These are phyloP conservation scores for Cromileptes altivelis DNA, from an alignment of 2,113 vertebrate genomes.

Conservation along the genomic window DNA sequence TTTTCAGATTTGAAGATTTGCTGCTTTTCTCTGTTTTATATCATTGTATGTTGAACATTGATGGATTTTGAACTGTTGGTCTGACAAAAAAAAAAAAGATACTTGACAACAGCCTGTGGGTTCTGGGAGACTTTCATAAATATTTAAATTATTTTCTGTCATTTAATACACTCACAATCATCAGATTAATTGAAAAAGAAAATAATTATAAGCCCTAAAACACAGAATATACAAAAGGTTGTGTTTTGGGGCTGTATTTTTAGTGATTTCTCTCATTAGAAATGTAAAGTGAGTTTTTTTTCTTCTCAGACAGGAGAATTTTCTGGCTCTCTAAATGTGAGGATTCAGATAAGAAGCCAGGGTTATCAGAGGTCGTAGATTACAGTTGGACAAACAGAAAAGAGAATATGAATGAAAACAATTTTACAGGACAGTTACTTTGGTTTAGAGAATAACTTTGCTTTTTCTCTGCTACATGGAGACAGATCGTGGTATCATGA, in stretches of 20 bases:
- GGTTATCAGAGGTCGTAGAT: slow-evolving; percentile 14
- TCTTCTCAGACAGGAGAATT: background rate
- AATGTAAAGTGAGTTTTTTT: background rate
- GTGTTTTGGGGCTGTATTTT: background rate
- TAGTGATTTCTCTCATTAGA: background rate
- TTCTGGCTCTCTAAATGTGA: background rate
- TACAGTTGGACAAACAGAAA: slow-evolving; percentile 30
- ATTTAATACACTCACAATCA: background rate
- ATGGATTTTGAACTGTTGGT: background rate
- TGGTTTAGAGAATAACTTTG: slow-evolving; percentile 31
- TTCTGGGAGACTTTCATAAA: background rate
- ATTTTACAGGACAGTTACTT: slow-evolving; percentile 42
- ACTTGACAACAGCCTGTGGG: background rate
- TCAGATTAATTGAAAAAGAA: background rate
- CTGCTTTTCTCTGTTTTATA: background rate
- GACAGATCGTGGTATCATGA: slow-evolving; percentile 25
- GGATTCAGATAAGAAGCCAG: slow-evolving; percentile 6
- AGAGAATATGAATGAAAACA: slow-evolving; percentile 5
- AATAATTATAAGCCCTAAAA: background rate
- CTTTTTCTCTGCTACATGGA: slow-evolving; percentile 25
- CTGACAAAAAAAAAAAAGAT: too few species aligned
- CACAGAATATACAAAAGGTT: background rate
- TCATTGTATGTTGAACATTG: background rate
- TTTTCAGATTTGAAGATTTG: too few species aligned
- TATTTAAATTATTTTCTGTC: background rate